A percentile compares a stretch with the other conserved stretches of the same genome.
These are phyloP conservation scores for Mugil cephalus DNA, from an alignment of 2,113 vertebrate species.

Conservation along the genomic window DNA sequence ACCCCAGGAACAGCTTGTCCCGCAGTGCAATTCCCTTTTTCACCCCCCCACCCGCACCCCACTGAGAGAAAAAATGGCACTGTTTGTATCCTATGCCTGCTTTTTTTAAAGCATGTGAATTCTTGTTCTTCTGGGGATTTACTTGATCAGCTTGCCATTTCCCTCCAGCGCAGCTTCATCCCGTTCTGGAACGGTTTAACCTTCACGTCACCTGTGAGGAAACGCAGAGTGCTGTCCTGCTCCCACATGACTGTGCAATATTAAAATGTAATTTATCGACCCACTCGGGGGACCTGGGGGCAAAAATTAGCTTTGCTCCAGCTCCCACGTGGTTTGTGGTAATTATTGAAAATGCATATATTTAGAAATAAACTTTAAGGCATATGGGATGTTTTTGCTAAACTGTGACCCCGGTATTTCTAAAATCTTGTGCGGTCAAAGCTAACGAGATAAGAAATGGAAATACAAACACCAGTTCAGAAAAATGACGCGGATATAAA, in stretches of 20 bases:
- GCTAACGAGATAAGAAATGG: background rate
- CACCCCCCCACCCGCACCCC: too few species aligned
- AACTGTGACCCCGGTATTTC: background rate
- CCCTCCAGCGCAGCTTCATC: too few species aligned
- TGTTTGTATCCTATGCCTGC: too few species aligned
- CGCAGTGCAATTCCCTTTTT: background rate
- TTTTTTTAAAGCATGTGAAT: background rate
- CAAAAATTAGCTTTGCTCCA: slow-evolving; percentile 1
- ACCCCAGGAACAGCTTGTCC: slow-evolving; percentile 18
- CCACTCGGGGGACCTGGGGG: background rate
- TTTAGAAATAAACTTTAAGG: background rate
- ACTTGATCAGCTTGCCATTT: background rate
- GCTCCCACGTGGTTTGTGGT: background rate
- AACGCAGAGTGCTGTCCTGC: background rate
- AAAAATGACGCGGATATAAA: background rate
- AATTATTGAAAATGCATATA: background rate
- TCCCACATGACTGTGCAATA: background rate
- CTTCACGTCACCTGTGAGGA: background rate
- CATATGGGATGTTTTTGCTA: background rate
- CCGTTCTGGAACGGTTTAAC: background rate
- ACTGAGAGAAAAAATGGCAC: slow-evolving; percentile 1
- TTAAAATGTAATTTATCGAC: background rate
- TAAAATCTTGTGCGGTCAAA: background rate
- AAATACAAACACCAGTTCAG: background rate
- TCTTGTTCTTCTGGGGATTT: slow-evolving; percentile 14